Percentiles rank a stretch among this genome's conserved stretches.
Evolutionary conservation across 2,888 invertebrate genomes (phyloP).

Genomic region (Folsomia manolachei): DNA sequence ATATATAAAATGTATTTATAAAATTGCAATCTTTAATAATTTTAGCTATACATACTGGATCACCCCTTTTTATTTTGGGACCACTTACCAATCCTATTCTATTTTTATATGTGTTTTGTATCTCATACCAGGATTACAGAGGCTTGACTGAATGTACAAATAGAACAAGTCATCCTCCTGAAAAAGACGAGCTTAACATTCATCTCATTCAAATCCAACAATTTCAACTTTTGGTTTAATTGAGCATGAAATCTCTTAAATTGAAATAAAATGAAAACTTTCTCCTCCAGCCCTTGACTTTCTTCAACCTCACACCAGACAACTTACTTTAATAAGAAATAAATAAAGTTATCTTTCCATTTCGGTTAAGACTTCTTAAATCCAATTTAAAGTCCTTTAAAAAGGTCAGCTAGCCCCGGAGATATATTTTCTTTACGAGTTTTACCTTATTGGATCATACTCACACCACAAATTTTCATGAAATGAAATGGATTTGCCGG

Average conservation of each 20-base stretch:
- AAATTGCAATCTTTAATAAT: too few species aligned
- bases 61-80: too few species aligned
- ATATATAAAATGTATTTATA: too few species aligned
- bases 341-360: conserved; percentile 1
- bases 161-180: too few species aligned
- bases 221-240: conserved; percentile 32
- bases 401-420: background rate
- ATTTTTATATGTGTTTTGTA: too few species aligned
- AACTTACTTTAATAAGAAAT: conserved; percentile 10
- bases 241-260: conserved; percentile 41
- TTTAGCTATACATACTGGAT: too few species aligned
- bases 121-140: too few species aligned
- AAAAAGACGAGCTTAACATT: too few species aligned
- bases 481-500: background rate
- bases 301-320: conserved; percentile 14
- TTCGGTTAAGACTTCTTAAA: background rate
- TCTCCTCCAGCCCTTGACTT: conserved; percentile 19
- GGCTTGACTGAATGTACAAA: too few species aligned
- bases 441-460: background rate
- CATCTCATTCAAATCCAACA: background rate
- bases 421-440: background rate
- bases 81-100: too few species aligned
- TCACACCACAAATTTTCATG: background rate
- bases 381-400: background rate
- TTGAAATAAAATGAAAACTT: conserved; percentile 11